Evolutionary conservation across 2,113 vertebrate species (phyloP).

Genomic region (Engystomops pustulosus): DNA sequence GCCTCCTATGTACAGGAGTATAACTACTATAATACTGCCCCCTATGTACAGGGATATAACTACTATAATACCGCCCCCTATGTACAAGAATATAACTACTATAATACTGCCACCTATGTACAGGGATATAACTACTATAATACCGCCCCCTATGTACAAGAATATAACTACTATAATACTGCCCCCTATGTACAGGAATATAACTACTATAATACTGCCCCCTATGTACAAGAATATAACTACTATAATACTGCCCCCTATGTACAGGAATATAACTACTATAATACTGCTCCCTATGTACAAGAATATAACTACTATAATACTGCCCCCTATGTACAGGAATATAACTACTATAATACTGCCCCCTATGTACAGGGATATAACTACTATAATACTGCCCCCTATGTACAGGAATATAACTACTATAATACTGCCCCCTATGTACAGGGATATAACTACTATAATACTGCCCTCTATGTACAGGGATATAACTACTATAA

Average conservation of each 20-base stretch:
- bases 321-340: background rate
- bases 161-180: conserved; percentile 14
- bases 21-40: conserved; percentile 8
- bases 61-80: background rate
- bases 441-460: conserved; percentile 1
- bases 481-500: conserved; percentile 8
- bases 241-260: conserved; percentile 2
- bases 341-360: conserved; percentile 13
- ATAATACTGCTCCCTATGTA: background rate
- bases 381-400: conserved; percentile 7
- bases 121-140: conserved; percentile 10
- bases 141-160: background rate
- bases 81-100: conserved; percentile 4
- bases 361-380: background rate
- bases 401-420: conserved; percentile 5
- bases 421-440: background rate
- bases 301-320: conserved; percentile 10
- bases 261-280: conserved; percentile 5
- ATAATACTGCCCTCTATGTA: background rate
- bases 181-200: conserved; percentile 1
- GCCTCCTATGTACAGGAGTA: background rate
- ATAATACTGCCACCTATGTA: background rate
- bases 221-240: conserved; percentile 7
- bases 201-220: conserved; percentile 5
- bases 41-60: background rate